phyloP scores from a whole-genome alignment of 2,113 vertebrate genomes.

The Tragulus kanchil region DNA sequence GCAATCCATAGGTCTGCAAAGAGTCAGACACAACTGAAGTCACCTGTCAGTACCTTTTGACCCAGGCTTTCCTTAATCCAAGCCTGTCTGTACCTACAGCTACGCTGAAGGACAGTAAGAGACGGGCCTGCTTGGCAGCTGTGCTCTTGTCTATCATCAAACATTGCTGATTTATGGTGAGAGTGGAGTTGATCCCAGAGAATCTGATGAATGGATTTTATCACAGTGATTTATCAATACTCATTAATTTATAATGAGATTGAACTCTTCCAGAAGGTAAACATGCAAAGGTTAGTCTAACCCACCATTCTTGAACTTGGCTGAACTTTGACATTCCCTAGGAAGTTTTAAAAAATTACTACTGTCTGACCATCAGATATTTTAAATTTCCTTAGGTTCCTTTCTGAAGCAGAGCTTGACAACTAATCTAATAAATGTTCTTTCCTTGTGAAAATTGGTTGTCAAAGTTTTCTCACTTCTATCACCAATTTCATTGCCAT shows the following conservation, averaged over 20 bases:
- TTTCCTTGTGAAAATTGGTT: neutral
- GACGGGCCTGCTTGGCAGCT: constrained; percentile 44
- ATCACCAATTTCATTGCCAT: neutral
- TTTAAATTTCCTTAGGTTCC: neutral
- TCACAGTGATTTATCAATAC: neutral
- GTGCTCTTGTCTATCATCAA: constrained; percentile 9
- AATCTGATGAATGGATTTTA: neutral
- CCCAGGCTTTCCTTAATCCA: constrained; percentile 70
- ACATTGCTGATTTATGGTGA: constrained; percentile 41
- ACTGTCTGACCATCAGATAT: neutral
- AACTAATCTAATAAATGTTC: neutral
- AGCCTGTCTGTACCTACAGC: neutral
- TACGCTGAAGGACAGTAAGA: neutral
- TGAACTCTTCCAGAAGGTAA: neutral
- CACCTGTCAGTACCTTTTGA: no score
- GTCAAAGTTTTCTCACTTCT: neutral
- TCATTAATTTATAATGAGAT: neutral
- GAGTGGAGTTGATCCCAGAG: neutral
- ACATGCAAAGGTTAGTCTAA: neutral
- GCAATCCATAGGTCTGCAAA: neutral
- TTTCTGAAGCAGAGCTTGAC: neutral
- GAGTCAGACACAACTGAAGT: neutral
- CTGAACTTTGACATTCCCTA: neutral
- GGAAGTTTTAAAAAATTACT: neutral
- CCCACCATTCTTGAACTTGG: neutral